phyloP scores from a whole-genome alignment of 2,113 vertebrate genomes.

The Tichodroma muraria region DNA sequence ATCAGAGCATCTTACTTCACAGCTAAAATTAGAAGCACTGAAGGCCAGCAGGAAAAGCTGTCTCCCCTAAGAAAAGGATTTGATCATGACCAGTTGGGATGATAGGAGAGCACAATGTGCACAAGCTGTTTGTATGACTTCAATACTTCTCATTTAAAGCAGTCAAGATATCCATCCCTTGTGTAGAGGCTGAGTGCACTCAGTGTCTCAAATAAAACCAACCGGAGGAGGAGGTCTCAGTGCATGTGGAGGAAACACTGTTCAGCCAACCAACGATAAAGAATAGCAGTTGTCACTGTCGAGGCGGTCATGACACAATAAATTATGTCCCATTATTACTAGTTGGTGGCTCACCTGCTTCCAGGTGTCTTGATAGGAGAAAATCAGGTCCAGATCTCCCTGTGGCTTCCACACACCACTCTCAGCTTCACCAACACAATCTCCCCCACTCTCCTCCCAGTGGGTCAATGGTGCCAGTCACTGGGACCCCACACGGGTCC shows the following conservation, averaged over 20 bases:
- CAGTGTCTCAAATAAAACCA: neutral
- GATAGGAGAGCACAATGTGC: neutral
- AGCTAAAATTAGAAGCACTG: neutral
- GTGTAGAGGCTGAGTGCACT: neutral
- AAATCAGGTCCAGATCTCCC: no score
- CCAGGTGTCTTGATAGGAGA: no score
- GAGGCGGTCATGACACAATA: no score
- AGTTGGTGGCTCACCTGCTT: no score
- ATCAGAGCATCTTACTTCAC: neutral
- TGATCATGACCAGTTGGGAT: neutral
- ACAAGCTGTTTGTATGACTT: neutral
- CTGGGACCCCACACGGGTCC: no score
- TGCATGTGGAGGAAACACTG: neutral
- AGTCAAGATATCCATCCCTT: neutral
- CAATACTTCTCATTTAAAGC: neutral
- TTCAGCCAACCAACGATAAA: neutral
- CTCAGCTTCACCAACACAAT: no score
- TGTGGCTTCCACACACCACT: no score
- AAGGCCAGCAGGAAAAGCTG: neutral
- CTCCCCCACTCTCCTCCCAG: no score
- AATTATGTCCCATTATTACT: no score
- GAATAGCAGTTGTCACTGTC: no score
- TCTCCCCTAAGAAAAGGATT: neutral
- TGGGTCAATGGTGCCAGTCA: no score
- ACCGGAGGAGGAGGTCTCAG: neutral